phyloP scores from a whole-genome alignment of 1,140 invertebrate genomes.

The Grapholita molesta region DNA sequence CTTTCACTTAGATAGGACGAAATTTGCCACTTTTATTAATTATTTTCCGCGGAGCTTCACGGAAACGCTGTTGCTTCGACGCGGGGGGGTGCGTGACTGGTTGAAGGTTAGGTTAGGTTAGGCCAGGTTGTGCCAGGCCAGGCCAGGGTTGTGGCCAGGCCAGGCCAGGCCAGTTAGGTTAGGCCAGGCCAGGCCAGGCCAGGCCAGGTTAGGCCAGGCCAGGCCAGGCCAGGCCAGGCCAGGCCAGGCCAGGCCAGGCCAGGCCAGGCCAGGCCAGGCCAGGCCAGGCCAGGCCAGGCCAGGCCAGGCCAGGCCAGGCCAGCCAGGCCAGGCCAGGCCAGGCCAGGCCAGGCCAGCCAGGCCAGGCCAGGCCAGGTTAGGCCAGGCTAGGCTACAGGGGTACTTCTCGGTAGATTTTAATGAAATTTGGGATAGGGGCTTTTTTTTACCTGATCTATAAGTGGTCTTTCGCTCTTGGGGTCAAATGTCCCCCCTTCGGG shows the following conservation, averaged over 20 bases:
- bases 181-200: constrained; percentile 26
- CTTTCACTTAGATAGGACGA: background rate
- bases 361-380: constrained; percentile 23
- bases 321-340: constrained; percentile 1
- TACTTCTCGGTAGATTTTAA: too few species aligned
- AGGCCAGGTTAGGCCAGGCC: constrained; percentile 20
- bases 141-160: constrained; percentile 29
- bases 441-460: background rate
- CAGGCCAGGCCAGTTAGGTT: too few species aligned
- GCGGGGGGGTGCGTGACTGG: constrained; percentile 19
- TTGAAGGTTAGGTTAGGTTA: constrained; percentile 29
- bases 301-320: background rate
- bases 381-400: constrained; percentile 23
- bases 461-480: too few species aligned
- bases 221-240: background rate
- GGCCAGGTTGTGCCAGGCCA: constrained; percentile 23
- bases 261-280: background rate
- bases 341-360: constrained; percentile 24
- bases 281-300: constrained; percentile 19
- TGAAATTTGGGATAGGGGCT: constrained; percentile 23
- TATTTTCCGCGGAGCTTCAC: background rate
- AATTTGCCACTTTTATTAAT: background rate
- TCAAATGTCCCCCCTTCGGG: too few species aligned
- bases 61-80: background rate
- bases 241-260: constrained; percentile 17